phyloP scores from a whole-genome alignment of 2,797 vertebrate genomes.

The Hippopotamyrus pictus region DNA sequence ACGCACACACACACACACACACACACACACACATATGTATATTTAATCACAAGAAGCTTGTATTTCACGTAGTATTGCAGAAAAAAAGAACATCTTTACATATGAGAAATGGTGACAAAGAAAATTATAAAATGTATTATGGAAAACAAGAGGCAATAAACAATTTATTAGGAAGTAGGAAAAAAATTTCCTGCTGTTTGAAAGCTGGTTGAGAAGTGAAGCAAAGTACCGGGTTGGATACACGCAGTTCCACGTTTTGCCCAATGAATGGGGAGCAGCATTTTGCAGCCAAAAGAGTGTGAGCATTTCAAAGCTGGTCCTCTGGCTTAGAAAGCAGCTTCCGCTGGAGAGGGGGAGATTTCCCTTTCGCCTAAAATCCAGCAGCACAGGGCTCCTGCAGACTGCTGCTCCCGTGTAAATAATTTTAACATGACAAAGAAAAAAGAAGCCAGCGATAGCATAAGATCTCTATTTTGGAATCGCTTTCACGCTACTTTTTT shows the following conservation, averaged over 20 bases:
- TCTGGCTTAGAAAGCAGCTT: not conserved
- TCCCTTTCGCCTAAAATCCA: not conserved
- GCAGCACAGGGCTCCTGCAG: not conserved
- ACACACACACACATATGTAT: not conserved
- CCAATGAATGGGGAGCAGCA: not conserved
- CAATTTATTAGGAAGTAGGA: not conserved
- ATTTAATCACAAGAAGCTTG: not conserved
- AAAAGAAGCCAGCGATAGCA: not conserved
- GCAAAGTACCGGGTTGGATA: not conserved
- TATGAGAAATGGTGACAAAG: not conserved
- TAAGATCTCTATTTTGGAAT: not conserved
- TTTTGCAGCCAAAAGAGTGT: not conserved
- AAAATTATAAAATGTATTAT: not conserved
- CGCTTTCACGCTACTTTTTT: conserved; percentile 22
- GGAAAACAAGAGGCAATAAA: not conserved
- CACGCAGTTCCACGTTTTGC: not conserved
- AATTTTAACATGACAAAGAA: not conserved
- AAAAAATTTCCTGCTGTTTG: not conserved
- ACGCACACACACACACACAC: too few relatives aligned
- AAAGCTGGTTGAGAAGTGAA: not conserved
- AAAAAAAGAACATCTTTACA: not conserved
- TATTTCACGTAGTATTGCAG: not conserved
- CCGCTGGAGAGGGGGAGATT: not conserved
- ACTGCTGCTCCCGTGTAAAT: not conserved
- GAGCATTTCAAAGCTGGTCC: not conserved